These are phyloP conservation scores for Sphaerodactylus townsendi DNA, from an alignment of 2,113 vertebrate genomes.

Conservation along the genomic window DNA sequence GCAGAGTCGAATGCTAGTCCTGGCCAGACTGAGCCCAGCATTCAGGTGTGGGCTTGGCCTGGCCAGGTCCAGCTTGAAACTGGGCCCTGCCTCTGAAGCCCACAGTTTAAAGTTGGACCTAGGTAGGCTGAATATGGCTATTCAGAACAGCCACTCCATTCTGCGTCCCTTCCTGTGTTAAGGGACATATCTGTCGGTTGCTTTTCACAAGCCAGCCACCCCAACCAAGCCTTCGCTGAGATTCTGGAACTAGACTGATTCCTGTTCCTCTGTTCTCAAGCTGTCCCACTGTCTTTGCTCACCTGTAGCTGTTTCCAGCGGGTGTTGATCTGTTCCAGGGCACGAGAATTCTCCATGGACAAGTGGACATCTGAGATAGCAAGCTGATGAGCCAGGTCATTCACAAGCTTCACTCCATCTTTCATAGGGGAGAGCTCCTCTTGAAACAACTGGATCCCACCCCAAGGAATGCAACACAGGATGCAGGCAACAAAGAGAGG, in stretches of 20 bases:
- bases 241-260: neutral
- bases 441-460: conserved; percentile 85
- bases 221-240: neutral
- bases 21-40: too few relatives aligned
- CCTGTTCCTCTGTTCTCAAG: too few relatives aligned
- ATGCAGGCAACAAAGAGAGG: neutral
- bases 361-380: conserved; percentile 95
- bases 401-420: conserved; percentile 92
- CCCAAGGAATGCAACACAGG: neutral
- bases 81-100: too few relatives aligned
- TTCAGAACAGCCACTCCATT: neutral
- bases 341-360: conserved; percentile 91
- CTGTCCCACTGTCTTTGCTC: conserved; percentile 42
- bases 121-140: too few relatives aligned
- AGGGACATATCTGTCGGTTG: neutral
- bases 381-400: conserved; percentile 95
- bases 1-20: too few relatives aligned
- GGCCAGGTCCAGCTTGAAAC: too few relatives aligned
- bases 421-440: conserved; percentile 92
- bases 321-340: conserved; percentile 92
- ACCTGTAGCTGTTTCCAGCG: conserved; percentile 97
- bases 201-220: neutral
- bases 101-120: too few relatives aligned
- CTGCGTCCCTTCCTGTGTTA: neutral
- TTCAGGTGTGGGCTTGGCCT: too few relatives aligned